These are phyloP conservation scores for Triplophysa tibetana DNA, from an alignment of 2,113 vertebrate genomes.

Conservation along the genomic window DNA sequence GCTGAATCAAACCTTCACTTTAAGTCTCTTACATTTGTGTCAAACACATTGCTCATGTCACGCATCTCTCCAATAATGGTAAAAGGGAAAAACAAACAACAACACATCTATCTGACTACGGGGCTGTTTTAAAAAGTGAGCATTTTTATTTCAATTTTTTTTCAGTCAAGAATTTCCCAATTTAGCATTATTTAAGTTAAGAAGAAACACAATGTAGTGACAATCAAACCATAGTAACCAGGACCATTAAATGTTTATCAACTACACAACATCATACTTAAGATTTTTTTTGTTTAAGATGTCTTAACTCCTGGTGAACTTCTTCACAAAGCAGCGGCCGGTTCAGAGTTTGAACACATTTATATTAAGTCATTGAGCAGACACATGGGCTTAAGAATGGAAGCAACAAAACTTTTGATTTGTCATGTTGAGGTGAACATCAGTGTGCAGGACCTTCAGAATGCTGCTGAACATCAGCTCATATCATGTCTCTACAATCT, in stretches of 20 bases:
- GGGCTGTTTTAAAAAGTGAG: too few relatives aligned
- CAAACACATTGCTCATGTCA: neutral
- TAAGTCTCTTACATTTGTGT: conserved; percentile 5
- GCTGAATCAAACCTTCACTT: conserved; percentile 10
- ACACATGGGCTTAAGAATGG: too few relatives aligned
- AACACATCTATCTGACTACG: too few relatives aligned
- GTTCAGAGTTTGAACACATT: conserved; percentile 17
- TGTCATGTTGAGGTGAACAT: neutral
- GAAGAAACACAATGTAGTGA: too few relatives aligned
- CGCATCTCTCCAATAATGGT: neutral
- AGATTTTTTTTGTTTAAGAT: too few relatives aligned
- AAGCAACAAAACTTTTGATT: neutral
- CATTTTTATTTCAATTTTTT: too few relatives aligned
- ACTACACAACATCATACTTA: too few relatives aligned
- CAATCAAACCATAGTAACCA: too few relatives aligned
- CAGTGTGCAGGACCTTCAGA: neutral
- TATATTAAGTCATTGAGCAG: neutral
- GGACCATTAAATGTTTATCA: too few relatives aligned
- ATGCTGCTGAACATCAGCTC: neutral
- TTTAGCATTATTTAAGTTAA: too few relatives aligned
- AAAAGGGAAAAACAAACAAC: neutral
- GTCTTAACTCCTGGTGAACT: too few relatives aligned
- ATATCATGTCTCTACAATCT: neutral
- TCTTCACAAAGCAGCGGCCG: conserved; percentile 53
- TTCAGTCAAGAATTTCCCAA: too few relatives aligned